phyloP scores from a whole-genome alignment of 2,113 vertebrate genomes.

The Onychostoma macrolepis region DNA sequence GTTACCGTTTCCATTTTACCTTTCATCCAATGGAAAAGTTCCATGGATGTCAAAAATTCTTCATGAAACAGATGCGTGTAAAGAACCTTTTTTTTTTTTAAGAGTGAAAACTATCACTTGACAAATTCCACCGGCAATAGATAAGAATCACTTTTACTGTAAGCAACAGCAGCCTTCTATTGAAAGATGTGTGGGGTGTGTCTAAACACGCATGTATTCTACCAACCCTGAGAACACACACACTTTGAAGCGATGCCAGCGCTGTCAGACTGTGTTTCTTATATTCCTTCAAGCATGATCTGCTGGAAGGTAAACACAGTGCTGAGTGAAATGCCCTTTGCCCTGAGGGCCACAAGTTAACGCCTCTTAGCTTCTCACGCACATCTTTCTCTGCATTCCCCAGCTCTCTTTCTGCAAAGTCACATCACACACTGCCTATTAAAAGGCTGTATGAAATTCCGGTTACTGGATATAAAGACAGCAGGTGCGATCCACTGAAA shows the following conservation, averaged over 20 bases:
- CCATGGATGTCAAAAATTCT: not conserved
- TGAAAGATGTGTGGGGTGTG: not conserved
- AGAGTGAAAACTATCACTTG: not conserved
- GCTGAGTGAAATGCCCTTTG: not conserved
- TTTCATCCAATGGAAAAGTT: not conserved
- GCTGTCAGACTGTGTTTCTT: not conserved
- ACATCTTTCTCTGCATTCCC: constrained; percentile 17
- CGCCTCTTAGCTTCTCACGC: constrained; percentile 36
- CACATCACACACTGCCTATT: not conserved
- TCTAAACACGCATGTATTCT: not conserved
- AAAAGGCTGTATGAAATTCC: not conserved
- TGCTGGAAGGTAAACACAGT: not conserved
- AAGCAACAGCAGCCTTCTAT: not conserved
- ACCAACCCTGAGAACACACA: not conserved
- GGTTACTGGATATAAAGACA: not conserved
- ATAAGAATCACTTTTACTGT: constrained; percentile 8
- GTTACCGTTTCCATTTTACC: not conserved
- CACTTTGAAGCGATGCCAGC: not conserved
- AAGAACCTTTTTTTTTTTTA: not conserved
- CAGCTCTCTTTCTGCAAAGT: not conserved
- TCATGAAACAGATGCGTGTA: not conserved
- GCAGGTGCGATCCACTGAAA: not conserved
- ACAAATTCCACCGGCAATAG: not conserved
- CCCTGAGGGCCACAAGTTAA: not conserved
- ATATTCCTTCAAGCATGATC: not conserved